Conservation (phyloP, 2,113 vertebrate species). For the Myotis yumanensis region DNA sequence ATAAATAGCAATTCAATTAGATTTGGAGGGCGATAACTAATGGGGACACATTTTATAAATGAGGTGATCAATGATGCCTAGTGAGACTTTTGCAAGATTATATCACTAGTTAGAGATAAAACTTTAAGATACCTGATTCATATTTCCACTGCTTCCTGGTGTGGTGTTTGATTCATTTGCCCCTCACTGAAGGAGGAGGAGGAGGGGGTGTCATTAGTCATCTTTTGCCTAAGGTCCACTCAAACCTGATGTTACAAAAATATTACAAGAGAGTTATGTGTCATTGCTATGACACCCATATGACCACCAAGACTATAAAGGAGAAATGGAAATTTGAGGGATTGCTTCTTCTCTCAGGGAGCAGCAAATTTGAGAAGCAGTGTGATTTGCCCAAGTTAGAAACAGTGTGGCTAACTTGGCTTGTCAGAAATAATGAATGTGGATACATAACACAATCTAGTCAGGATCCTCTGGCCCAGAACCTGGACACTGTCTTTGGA, state of each 20-base stretch:
- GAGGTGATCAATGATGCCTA: background rate
- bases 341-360: background rate
- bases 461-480: background rate
- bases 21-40: background rate
- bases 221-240: slow-evolving; percentile 50
- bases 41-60: slow-evolving; percentile 2
- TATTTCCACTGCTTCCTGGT: slow-evolving; percentile 46
- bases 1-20: background rate
- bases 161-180: slow-evolving; percentile 57
- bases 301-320: background rate
- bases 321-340: slow-evolving; percentile 28
- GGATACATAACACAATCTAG: background rate
- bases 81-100: background rate
- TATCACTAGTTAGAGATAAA: background rate
- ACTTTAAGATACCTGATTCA: slow-evolving; percentile 68
- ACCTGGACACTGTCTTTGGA: background rate
- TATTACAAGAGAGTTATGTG: slow-evolving; percentile 20
- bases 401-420: background rate
- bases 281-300: background rate
- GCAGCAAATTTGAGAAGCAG: background rate
- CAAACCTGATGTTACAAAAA: slow-evolving; percentile 37
- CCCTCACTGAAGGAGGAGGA: slow-evolving; percentile 9
- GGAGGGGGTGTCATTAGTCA: slow-evolving; percentile 60
- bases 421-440: background rate
- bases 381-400: background rate